These are phyloP conservation scores for Eleginops maclovinus DNA, from an alignment of 2,113 vertebrate species.

Conservation along the genomic window DNA sequence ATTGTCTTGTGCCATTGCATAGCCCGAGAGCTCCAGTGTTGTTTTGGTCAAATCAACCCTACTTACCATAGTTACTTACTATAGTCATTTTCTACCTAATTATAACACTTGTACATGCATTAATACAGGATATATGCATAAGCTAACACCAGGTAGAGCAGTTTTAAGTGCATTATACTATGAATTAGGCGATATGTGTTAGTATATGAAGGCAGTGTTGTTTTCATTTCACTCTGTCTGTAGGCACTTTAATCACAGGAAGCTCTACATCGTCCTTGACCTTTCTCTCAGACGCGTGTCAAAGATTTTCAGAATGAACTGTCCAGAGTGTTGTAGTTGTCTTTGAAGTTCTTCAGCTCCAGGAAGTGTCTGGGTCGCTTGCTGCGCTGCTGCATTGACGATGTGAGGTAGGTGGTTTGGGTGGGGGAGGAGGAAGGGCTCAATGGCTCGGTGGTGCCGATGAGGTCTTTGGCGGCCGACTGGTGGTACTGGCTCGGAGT, in stretches of 20 bases:
- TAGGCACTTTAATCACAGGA: slow-evolving; percentile 49
- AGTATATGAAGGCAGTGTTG: slow-evolving; percentile 59
- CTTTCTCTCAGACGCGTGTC: neutral
- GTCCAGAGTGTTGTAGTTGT: slow-evolving; percentile 97
- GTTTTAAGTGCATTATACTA: slow-evolving; percentile 44
- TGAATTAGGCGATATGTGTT: slow-evolving; percentile 46
- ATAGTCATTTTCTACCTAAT: neutral
- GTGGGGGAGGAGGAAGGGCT: slow-evolving; percentile 84
- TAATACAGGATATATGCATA: slow-evolving; percentile 30
- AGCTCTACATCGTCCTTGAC: slow-evolving; percentile 4
- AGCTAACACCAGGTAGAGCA: slow-evolving; percentile 37
- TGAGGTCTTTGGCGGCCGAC: slow-evolving; percentile 93
- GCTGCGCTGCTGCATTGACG: slow-evolving; percentile 90
- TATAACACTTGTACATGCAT: slow-evolving; percentile 37
- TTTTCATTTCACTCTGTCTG: slow-evolving; percentile 5
- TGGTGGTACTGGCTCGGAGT: slow-evolving; percentile 89
- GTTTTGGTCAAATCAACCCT: slow-evolving; percentile 72
- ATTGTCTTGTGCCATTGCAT: slow-evolving; percentile 74
- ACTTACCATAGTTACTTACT: neutral
- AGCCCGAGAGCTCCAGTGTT: slow-evolving; percentile 32
- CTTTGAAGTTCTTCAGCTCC: slow-evolving; percentile 98
- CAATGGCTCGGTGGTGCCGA: slow-evolving; percentile 78
- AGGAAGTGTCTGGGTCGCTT: slow-evolving; percentile 95
- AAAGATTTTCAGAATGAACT: slow-evolving; percentile 87
- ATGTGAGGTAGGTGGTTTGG: slow-evolving; percentile 93